phyloP scores from a whole-genome alignment of 2,797 vertebrate species.

The Odontamblyopus lacepedii region DNA sequence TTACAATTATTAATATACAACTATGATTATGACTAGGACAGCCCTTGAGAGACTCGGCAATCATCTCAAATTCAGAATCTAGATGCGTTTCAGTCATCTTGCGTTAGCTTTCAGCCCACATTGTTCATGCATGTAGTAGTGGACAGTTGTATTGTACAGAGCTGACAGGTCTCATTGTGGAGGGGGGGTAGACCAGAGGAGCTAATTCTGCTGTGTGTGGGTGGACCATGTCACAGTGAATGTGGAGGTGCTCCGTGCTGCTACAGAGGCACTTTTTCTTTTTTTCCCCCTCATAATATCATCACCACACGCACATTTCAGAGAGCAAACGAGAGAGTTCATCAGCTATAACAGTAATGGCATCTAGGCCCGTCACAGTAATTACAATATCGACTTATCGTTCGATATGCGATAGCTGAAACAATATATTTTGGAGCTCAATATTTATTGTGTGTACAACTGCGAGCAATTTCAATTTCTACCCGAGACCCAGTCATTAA shows the following conservation, averaged over 20 bases:
- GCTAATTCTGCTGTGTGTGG: constrained; percentile 67
- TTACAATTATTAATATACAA: no score
- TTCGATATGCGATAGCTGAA: no score
- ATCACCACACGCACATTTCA: background rate
- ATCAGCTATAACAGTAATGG: background rate
- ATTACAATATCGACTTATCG: no score
- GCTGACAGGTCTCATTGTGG: constrained; percentile 37
- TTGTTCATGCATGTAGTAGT: background rate
- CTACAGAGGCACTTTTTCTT: constrained; percentile 7
- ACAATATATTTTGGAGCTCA: no score
- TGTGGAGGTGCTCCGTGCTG: constrained; percentile 37
- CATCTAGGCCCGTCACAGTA: no score
- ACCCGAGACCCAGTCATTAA: no score
- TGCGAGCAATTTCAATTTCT: no score
- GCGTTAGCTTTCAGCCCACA: background rate
- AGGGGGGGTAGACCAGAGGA: constrained; percentile 43
- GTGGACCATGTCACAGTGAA: constrained; percentile 61
- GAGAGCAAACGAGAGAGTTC: background rate
- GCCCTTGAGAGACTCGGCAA: no score
- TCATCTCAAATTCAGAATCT: no score
- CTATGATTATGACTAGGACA: no score
- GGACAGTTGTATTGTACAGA: constrained; percentile 21
- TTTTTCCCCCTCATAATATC: constrained; percentile 9
- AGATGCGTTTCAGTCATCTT: no score
- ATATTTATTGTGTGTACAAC: no score